Base-by-base conservation (phyloP, 2,797 vertebrate species). In the Momotus momota region DNA sequence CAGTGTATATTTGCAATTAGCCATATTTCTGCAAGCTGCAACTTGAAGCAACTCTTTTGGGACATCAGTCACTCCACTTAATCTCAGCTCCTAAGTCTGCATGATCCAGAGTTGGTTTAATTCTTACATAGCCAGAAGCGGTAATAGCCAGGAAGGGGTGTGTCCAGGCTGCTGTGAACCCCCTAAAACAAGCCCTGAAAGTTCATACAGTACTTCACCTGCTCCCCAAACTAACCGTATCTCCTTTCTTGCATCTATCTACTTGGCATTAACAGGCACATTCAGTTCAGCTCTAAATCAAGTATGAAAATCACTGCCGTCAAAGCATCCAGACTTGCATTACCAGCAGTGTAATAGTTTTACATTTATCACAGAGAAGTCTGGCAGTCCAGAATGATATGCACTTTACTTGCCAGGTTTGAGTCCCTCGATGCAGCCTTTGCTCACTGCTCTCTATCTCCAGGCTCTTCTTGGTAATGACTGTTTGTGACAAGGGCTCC, bases 11-110 rank as follows among this genome's bases (percentile, higher is more conserved):
- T 92, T 93, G 90, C 61, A 82, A 40, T 93, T 35, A 51, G 60
- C 41, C 41, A 12, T 77, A 81, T 93, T 91, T 96, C 80, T 95
- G 65, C 55, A 90, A 79, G 70, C 48, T 88, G 45, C 13, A 84
- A 81, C 80, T 62, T 81, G 71, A 79, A 84, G 81, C 52, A 87
- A 45, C 29, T 70, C 67, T 91, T 90, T 7, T 35, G 52, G 57
- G 83, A 80, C 38, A 71, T 82, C 79, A 81, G 61, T 75, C 51
- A 78, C 27, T 73, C 55, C 33, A 35, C 12, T 81, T 66, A 87
- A 60, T 17, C 55, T 77, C 55, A 71, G 31, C n/a, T 86, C 52
- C 64, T 82, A 86, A 85, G n/a, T n/a, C 35, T 77, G 49, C 45
- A 19, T 31, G 60, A 90, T 61, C 35, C 67, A 80, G 61, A 87